Conservation (phyloP, 2,113 vertebrate genomes). For the Psittacus erithacus region DNA sequence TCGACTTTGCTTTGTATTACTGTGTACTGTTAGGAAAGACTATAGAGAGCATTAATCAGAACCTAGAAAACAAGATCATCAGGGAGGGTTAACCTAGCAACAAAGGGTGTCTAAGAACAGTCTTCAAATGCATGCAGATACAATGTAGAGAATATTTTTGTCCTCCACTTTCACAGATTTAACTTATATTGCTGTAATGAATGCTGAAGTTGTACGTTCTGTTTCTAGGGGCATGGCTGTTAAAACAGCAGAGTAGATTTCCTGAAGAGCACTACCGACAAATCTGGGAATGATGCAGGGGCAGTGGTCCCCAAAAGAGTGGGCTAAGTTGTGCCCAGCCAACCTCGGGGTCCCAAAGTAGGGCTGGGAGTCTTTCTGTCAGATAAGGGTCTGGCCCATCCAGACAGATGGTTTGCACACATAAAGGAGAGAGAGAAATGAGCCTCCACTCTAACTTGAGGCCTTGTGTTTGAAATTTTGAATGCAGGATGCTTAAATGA, state of each 20-base stretch:
- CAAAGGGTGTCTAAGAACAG: not conserved
- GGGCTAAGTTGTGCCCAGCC: not conserved
- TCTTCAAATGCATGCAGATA: not conserved
- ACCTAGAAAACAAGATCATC: not conserved
- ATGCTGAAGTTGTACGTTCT: not conserved
- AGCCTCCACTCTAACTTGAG: not conserved
- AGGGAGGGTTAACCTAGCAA: not conserved
- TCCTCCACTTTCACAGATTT: not conserved
- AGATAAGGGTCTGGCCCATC: not conserved
- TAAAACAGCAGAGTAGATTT: not conserved
- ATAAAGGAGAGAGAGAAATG: not conserved
- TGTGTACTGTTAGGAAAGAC: not conserved
- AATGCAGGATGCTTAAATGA: not conserved
- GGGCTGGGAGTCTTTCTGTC: not conserved
- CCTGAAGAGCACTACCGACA: not conserved
- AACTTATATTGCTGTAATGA: not conserved
- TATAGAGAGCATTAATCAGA: not conserved
- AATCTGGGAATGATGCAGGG: not conserved
- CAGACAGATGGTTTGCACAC: not conserved
- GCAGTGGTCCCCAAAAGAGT: not conserved
- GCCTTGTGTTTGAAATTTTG: not conserved
- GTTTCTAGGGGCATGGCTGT: not conserved
- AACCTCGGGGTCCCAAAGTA: not conserved
- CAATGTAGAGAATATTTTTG: not conserved
- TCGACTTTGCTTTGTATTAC: not conserved